Conservation (phyloP, 2,888 invertebrate species). For the Sesamia inferens region DNA sequence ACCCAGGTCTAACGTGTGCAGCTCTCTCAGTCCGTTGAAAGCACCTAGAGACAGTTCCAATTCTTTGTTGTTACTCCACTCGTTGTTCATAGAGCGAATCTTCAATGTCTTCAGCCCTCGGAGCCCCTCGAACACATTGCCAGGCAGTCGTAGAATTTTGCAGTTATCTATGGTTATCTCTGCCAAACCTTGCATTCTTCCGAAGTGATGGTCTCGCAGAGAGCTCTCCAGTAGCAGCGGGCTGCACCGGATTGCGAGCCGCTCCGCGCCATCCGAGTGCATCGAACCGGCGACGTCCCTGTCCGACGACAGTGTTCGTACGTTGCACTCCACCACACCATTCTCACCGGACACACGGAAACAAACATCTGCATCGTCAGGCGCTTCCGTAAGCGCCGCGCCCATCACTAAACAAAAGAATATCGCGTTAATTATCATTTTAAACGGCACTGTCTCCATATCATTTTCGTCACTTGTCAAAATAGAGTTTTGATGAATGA, state of each 20-base stretch:
- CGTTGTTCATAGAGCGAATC: slow-evolving; percentile 94
- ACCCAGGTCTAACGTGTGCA: slow-evolving; percentile 94
- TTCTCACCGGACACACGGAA: slow-evolving; percentile 83
- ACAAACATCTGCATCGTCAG: slow-evolving; percentile 85
- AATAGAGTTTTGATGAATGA: slow-evolving; percentile 79
- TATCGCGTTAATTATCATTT: slow-evolving; percentile 89
- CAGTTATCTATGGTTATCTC: slow-evolving; percentile 94
- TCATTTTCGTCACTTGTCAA: slow-evolving; percentile 87
- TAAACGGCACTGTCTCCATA: slow-evolving; percentile 88
- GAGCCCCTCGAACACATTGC: slow-evolving; percentile 94
- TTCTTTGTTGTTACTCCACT: slow-evolving; percentile 93
- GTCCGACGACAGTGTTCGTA: slow-evolving; percentile 93
- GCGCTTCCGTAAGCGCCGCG: slow-evolving; percentile 88
- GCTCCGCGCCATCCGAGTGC: slow-evolving; percentile 93
- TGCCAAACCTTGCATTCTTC: slow-evolving; percentile 93
- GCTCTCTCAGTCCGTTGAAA: slow-evolving; percentile 94
- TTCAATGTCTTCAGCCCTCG: slow-evolving; percentile 94
- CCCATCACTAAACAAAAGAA: slow-evolving; percentile 89
- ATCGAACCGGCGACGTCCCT: slow-evolving; percentile 91
- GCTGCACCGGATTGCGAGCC: slow-evolving; percentile 93
- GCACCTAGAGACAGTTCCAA: slow-evolving; percentile 93
- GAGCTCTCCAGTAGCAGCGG: slow-evolving; percentile 91
- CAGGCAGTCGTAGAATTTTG: slow-evolving; percentile 94
- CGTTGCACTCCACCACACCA: slow-evolving; percentile 90
- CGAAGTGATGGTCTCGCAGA: slow-evolving; percentile 93